Evolutionary conservation across 1,140 invertebrate genomes (phyloP).

Genomic region (Octopus sinensis): DNA sequence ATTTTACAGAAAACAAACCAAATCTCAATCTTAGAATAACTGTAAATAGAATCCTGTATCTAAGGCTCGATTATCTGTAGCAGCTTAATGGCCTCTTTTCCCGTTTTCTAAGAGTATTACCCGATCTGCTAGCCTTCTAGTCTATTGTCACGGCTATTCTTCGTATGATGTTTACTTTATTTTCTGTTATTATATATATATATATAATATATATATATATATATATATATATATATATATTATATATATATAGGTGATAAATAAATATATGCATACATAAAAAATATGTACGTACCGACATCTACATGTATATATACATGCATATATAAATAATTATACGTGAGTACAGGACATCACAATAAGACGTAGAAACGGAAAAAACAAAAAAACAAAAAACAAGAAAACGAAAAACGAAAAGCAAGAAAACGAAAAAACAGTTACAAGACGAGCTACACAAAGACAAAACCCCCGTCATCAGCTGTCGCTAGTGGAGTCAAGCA

Average conservation of each 20-base stretch:
- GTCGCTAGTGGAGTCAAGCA: no score
- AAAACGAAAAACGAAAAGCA: no score
- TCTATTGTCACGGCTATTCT: not conserved
- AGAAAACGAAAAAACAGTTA: no score
- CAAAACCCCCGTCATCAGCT: no score
- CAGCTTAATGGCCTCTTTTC: not conserved
- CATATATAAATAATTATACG: not conserved
- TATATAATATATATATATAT: not conserved
- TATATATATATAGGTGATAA: not conserved
- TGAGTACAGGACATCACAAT: not conserved
- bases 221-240: not conserved
- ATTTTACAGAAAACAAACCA: no score
- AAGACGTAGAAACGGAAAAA: no score
- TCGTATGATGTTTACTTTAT: not conserved
- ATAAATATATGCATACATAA: not conserved
- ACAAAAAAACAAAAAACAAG: no score
- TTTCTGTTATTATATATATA: not conserved
- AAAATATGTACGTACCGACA: not conserved
- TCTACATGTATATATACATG: not conserved
- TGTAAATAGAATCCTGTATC: not conserved
- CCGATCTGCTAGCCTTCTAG: not conserved
- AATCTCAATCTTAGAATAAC: no score
- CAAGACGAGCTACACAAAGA: no score
- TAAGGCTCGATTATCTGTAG: not conserved
- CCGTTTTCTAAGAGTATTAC: not conserved